These are phyloP conservation scores for Drosophila peninsularis DNA, from an alignment of 2,888 invertebrate genomes.

Conservation along the genomic window DNA sequence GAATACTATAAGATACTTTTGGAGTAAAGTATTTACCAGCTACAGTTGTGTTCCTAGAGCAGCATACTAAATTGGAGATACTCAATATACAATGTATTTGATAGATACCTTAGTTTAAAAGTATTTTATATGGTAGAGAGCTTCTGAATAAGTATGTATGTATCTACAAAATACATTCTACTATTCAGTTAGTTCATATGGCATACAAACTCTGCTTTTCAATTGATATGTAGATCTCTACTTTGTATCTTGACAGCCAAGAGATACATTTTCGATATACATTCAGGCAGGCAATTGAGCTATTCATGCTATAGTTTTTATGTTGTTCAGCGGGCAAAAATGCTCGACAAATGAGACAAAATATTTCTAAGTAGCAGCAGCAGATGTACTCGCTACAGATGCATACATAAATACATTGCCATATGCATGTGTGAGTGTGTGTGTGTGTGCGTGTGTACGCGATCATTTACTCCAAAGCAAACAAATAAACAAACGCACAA, in stretches of 20 bases:
- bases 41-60: not conserved
- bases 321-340: conserved; percentile 51
- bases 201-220: not conserved
- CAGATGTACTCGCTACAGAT: conserved; percentile 47
- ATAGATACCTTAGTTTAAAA: not conserved
- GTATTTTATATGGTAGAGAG: no score
- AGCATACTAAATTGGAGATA: not conserved
- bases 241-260: conserved; percentile 1
- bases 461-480: conserved; percentile 81
- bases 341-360: conserved; percentile 59
- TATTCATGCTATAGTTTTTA: conserved; percentile 33
- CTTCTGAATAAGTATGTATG: no score
- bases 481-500: conserved; percentile 78
- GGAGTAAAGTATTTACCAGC: not conserved
- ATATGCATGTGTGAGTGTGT: not conserved
- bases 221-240: not conserved
- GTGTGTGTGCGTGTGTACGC: conserved; percentile 59
- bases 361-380: conserved; percentile 42
- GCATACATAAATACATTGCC: conserved; percentile 9
- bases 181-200: not conserved
- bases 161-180: not conserved
- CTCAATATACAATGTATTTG: not conserved
- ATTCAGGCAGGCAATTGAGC: conserved; percentile 61
- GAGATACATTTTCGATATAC: conserved; percentile 21
- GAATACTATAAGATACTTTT: not conserved